phyloP scores from a whole-genome alignment of 1,140 invertebrate species.

The Eriosoma lanigerum region DNA sequence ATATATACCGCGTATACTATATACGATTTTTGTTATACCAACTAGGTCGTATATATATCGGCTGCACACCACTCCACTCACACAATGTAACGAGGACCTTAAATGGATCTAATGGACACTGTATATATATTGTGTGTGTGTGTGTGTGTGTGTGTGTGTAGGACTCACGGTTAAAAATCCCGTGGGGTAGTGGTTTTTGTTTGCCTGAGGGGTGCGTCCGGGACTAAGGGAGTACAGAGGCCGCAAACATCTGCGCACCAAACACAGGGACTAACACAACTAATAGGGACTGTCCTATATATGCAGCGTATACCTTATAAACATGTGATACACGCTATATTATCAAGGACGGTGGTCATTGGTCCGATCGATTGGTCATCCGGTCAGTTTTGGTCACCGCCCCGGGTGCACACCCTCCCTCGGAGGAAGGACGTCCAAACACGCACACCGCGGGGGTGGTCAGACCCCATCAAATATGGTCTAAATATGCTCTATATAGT shows the following conservation, averaged over 20 bases:
- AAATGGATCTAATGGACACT: slow-evolving; percentile 49
- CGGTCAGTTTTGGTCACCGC: slow-evolving; percentile 50
- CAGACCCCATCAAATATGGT: background rate
- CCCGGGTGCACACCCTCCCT: background rate
- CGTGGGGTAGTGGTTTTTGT: slow-evolving; percentile 45
- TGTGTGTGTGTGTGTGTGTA: background rate
- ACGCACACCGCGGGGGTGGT: background rate
- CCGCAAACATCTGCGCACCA: slow-evolving; percentile 31
- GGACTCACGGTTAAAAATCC: slow-evolving; percentile 34
- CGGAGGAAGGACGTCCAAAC: background rate
- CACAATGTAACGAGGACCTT: background rate
- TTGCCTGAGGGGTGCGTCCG: slow-evolving; percentile 47
- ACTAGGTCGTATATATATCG: background rate
- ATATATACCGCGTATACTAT: background rate
- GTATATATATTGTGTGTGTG: background rate
- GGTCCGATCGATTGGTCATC: slow-evolving; percentile 50
- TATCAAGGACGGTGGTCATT: slow-evolving; percentile 26
- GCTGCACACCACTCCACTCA: slow-evolving; percentile 8
- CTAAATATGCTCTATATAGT: too few relatives aligned
- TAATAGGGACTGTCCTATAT: too few relatives aligned
- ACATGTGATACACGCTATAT: background rate
- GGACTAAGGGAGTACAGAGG: background rate
- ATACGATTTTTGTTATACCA: slow-evolving; percentile 3
- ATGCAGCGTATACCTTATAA: too few relatives aligned
- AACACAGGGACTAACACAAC: background rate